Evolutionary conservation across 2,797 vertebrate genomes (phyloP).

Genomic region (Muraenolepis orangiensis): DNA sequence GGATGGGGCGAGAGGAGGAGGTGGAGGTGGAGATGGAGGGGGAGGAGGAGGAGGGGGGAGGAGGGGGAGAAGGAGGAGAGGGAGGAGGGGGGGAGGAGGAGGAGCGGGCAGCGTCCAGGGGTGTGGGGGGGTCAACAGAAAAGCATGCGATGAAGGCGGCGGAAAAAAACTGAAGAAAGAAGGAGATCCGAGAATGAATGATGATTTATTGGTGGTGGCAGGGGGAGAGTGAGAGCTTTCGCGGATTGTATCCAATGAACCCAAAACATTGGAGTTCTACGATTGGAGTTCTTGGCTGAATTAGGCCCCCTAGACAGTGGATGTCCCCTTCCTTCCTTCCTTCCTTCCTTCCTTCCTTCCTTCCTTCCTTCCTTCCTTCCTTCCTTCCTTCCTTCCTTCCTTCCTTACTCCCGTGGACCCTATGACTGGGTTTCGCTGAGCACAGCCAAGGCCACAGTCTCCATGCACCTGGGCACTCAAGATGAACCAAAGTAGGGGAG

Average conservation of each 20-base stretch:
- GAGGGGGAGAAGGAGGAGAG: constrained; percentile 63
- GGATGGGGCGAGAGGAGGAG: constrained; percentile 62
- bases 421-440: constrained; percentile 46
- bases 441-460: constrained; percentile 52
- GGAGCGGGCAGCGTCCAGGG: constrained; percentile 51
- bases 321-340: background rate
- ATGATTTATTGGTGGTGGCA: background rate
- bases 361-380: background rate
- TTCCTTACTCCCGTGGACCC: constrained; percentile 41
- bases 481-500: constrained; percentile 45
- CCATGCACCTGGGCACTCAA: constrained; percentile 27
- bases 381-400: constrained; percentile 10
- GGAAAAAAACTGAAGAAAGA: background rate
- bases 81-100: constrained; percentile 60
- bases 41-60: constrained; percentile 61
- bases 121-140: background rate
- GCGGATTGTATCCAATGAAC: background rate
- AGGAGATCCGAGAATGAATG: background rate
- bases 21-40: constrained; percentile 64
- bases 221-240: background rate
- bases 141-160: background rate
- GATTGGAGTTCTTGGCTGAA: background rate
- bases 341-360: background rate
- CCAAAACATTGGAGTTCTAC: background rate
- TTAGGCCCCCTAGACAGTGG: background rate